Conservation (phyloP, 2,888 invertebrate genomes). For the Amblyjoppa fuscipennis region DNA sequence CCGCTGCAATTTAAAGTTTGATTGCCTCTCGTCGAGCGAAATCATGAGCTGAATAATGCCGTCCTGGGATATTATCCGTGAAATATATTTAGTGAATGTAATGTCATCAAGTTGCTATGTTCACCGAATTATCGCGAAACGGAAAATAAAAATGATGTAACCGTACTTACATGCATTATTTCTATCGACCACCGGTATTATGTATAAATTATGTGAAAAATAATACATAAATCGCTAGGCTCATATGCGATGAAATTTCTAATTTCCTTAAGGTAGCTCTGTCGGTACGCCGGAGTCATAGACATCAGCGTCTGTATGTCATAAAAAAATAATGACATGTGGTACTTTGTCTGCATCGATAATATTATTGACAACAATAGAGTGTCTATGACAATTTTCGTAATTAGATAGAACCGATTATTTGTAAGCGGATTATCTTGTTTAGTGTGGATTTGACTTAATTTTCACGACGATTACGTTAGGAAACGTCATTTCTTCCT, state of each 20-base stretch:
- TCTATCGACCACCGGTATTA: not conserved
- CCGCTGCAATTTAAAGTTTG: not conserved
- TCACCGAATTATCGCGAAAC: not conserved
- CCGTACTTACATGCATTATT: not conserved
- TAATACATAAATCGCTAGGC: not conserved
- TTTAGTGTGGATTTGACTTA: too few relatives aligned
- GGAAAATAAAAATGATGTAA: constrained; percentile 1
- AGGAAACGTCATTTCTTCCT: too few relatives aligned
- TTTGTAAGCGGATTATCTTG: too few relatives aligned
- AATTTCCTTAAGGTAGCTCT: not conserved
- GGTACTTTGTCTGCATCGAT: too few relatives aligned
- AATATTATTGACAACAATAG: too few relatives aligned
- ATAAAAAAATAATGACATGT: too few relatives aligned
- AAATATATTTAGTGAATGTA: not conserved
- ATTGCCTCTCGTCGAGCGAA: not conserved
- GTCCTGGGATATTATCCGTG: constrained; percentile 17
- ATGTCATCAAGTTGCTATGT: not conserved
- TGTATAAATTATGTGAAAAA: not conserved
- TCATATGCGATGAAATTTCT: not conserved
- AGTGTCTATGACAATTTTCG: too few relatives aligned
- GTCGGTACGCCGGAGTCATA: too few relatives aligned
- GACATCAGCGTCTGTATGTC: too few relatives aligned
- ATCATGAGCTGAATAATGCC: not conserved
- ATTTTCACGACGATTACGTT: too few relatives aligned
- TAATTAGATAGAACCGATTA: too few relatives aligned